These are phyloP conservation scores for Micromys minutus DNA, from an alignment of 2,113 vertebrate genomes.

Conservation along the genomic window DNA sequence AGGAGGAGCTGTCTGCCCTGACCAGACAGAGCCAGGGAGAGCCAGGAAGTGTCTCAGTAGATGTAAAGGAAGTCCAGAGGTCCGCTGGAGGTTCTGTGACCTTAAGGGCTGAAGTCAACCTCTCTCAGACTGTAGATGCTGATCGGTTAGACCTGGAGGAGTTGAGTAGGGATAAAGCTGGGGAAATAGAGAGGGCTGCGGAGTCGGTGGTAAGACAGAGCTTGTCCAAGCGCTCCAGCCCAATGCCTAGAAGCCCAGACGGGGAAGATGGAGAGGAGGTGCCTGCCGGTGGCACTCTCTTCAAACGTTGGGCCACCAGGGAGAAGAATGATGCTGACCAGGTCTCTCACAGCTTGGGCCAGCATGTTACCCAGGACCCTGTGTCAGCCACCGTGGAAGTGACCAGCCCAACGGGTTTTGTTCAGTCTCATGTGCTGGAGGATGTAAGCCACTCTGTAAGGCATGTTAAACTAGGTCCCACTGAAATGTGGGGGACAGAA, in stretches of 20 bases:
- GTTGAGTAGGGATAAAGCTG: slow-evolving; percentile 80
- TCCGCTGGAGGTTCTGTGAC: slow-evolving; percentile 86
- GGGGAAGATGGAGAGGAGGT: background rate
- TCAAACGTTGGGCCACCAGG: slow-evolving; percentile 77
- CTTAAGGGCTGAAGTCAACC: slow-evolving; percentile 93
- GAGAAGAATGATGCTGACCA: slow-evolving; percentile 34
- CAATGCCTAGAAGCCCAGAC: slow-evolving; percentile 39
- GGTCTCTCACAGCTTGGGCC: slow-evolving; percentile 46
- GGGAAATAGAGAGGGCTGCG: slow-evolving; percentile 81
- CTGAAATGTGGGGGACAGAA: slow-evolving; percentile 80
- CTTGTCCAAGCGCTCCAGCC: background rate
- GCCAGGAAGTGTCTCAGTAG: slow-evolving; percentile 86
- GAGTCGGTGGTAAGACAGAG: slow-evolving; percentile 68
- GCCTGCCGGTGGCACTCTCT: slow-evolving; percentile 14
- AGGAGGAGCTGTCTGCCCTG: slow-evolving; percentile 91
- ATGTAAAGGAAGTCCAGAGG: slow-evolving; percentile 90
- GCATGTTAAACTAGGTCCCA: slow-evolving; percentile 78
- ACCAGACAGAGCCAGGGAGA: slow-evolving; percentile 84
- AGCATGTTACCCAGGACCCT: slow-evolving; percentile 56
- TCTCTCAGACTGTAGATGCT: slow-evolving; percentile 91
- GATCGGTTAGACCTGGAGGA: slow-evolving; percentile 79
- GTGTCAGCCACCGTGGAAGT: slow-evolving; percentile 74
- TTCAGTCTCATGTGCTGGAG: slow-evolving; percentile 67
- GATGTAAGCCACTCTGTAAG: slow-evolving; percentile 81
- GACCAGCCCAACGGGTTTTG: slow-evolving; percentile 59